A percentile compares a stretch with the other conserved stretches of the same genome.
These are phyloP conservation scores for Gambusia holbrooki DNA, from an alignment of 2,113 vertebrate genomes.

Conservation along the genomic window DNA sequence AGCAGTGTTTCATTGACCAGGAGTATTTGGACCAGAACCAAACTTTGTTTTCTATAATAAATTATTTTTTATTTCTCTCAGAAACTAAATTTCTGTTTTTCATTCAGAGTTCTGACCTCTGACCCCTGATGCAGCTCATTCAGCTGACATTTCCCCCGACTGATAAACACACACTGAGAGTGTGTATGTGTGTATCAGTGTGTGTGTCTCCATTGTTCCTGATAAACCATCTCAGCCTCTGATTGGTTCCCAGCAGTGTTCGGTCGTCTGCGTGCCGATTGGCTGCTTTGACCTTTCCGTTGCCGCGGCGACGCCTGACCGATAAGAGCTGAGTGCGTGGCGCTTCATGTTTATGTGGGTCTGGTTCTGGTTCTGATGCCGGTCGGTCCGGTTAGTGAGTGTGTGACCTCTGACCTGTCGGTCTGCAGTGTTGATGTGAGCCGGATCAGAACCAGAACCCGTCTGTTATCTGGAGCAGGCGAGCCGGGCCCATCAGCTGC, in stretches of 20 bases:
- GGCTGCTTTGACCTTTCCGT: constrained; percentile 62
- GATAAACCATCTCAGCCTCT: no score
- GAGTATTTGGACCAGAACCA: no score
- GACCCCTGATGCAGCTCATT: background rate
- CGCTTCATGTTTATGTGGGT: background rate
- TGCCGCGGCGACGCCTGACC: constrained; percentile 9
- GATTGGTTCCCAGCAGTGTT: no score
- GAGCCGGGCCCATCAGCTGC: background rate
- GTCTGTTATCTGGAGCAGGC: background rate
- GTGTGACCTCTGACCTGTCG: background rate
- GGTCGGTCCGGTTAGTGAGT: background rate
- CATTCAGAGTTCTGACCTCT: background rate
- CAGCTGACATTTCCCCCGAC: constrained; percentile 21
- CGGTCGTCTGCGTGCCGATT: constrained; percentile 36
- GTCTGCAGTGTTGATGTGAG: background rate
- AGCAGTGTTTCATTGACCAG: no score
- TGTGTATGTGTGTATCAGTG: no score
- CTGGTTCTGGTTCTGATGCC: no score
- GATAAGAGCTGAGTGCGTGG: background rate
- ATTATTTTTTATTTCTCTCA: no score
- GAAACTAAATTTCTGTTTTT: no score
- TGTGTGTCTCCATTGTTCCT: no score
- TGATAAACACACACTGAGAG: constrained; percentile 2
- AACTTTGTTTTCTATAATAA: no score
- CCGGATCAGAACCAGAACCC: background rate